These are phyloP conservation scores for Protophormia terraenovae DNA, from an alignment of 2,888 invertebrate genomes.

Conservation along the genomic window DNA sequence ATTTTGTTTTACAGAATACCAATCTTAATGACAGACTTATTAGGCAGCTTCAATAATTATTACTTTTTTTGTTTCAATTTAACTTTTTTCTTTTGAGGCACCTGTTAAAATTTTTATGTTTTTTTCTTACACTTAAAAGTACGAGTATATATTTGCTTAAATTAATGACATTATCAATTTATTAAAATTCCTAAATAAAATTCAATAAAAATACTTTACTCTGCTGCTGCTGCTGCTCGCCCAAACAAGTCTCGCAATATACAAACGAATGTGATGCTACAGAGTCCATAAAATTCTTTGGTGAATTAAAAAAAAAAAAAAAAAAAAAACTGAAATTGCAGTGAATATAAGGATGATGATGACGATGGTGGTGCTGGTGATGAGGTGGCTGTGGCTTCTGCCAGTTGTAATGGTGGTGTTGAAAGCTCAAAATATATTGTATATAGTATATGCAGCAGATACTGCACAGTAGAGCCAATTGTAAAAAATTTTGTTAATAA, in stretches of 20 bases:
- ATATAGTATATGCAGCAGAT: too few species aligned
- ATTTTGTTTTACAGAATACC: not conserved
- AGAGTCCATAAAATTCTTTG: too few species aligned
- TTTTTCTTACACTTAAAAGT: not conserved
- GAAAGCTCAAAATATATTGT: slow-evolving; percentile 47
- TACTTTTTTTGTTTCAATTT: not conserved
- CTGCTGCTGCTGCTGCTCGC: too few species aligned
- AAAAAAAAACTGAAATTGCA: not conserved
- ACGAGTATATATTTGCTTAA: slow-evolving; percentile 16
- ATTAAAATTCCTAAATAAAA: slow-evolving; percentile 66
- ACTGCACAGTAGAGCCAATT: too few species aligned
- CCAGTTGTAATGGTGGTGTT: slow-evolving; percentile 39
- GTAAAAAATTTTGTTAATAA: too few species aligned
- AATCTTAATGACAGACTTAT: not conserved
- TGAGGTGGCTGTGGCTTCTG: not conserved
- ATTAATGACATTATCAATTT: slow-evolving; percentile 67
- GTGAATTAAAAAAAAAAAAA: not conserved
- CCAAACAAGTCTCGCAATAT: not conserved
- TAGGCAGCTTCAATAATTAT: not conserved
- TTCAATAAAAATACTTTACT: slow-evolving; percentile 58
- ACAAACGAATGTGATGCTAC: not conserved
- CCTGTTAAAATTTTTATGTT: slow-evolving; percentile 47
- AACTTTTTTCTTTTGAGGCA: slow-evolving; percentile 19
- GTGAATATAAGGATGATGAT: not conserved
- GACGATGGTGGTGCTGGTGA: not conserved